Conservation (phyloP, 2,888 invertebrate genomes). For the Ormyrus nitidulus region DNA sequence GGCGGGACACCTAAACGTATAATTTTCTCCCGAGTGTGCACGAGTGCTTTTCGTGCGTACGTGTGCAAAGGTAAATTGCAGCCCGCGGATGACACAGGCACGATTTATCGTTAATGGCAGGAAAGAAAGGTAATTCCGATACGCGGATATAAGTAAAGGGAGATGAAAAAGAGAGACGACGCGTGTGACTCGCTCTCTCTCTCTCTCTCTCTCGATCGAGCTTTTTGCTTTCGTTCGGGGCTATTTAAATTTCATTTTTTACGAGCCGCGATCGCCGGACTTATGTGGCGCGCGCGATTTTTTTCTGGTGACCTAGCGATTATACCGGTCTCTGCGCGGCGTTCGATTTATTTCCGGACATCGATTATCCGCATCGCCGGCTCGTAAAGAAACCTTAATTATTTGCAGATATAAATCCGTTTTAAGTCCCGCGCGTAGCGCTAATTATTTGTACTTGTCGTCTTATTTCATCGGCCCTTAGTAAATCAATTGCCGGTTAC, state of each 20-base stretch:
- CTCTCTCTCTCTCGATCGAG: no score
- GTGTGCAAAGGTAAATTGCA: constrained; percentile 46
- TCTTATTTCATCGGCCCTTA: constrained; percentile 6
- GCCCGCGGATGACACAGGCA: constrained; percentile 31
- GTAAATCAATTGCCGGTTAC: constrained; percentile 15
- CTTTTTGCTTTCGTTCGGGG: neutral
- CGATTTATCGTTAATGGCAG: constrained; percentile 49
- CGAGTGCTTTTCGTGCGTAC: neutral
- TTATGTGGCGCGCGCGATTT: neutral
- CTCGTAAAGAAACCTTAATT: constrained; percentile 37
- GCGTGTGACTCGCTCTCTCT: no score
- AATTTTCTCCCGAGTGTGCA: constrained; percentile 35
- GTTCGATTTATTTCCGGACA: constrained; percentile 31
- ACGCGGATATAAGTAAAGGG: neutral
- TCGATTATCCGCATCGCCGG: constrained; percentile 23
- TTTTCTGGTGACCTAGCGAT: constrained; percentile 3
- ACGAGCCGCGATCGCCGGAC: neutral
- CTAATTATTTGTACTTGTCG: constrained; percentile 11
- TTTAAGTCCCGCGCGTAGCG: neutral
- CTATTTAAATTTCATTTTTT: constrained; percentile 29
- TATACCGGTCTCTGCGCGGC: neutral
- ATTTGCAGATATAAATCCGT: constrained; percentile 20
- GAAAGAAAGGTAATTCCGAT: constrained; percentile 42
- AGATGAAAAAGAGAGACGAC: no score
- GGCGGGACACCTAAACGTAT: constrained; percentile 42